Conservation (phyloP, 1,140 invertebrate genomes). For the Drosophila tristis region DNA sequence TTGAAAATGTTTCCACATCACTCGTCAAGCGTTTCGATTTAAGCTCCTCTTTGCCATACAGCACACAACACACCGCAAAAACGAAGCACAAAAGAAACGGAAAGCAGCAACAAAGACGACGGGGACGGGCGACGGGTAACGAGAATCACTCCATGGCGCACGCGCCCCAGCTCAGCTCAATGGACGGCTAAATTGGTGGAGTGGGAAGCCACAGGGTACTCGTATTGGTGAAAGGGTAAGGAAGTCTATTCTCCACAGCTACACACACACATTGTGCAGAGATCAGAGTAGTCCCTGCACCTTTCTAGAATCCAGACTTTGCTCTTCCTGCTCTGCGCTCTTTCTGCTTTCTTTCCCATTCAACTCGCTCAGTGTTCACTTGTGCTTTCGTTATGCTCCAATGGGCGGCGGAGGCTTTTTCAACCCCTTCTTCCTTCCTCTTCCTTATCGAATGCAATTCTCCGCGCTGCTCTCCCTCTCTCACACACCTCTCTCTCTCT, state of each 20-base stretch:
- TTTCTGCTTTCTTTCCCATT: no score
- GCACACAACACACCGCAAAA: slow-evolving; percentile 10
- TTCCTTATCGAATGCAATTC: no score
- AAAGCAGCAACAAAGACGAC: slow-evolving; percentile 58
- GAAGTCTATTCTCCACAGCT: slow-evolving; percentile 15
- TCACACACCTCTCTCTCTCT: slow-evolving; percentile 16
- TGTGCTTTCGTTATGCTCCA: slow-evolving; percentile 51
- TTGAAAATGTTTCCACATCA: slow-evolving; percentile 84
- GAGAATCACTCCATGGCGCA: slow-evolving; percentile 56
- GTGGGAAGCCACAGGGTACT: no score
- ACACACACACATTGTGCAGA: neutral
- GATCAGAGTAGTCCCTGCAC: no score
- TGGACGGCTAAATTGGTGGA: slow-evolving; percentile 10
- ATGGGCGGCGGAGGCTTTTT: slow-evolving; percentile 36
- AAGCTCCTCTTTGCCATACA: slow-evolving; percentile 65
- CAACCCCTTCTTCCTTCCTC: slow-evolving; percentile 31
- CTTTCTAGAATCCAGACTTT: slow-evolving; percentile 23
- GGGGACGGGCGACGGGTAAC: slow-evolving; percentile 50
- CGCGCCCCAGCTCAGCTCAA: slow-evolving; percentile 72
- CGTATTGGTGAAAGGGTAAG: no score
- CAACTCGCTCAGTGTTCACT: slow-evolving; percentile 13
- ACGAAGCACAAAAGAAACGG: slow-evolving; percentile 58
- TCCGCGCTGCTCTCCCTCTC: slow-evolving; percentile 3
- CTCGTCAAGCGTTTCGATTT: slow-evolving; percentile 84
- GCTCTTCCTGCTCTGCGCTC: slow-evolving; percentile 4